Conservation (phyloP, 2,888 invertebrate genomes). For the Hemicrepidius hirtus region DNA sequence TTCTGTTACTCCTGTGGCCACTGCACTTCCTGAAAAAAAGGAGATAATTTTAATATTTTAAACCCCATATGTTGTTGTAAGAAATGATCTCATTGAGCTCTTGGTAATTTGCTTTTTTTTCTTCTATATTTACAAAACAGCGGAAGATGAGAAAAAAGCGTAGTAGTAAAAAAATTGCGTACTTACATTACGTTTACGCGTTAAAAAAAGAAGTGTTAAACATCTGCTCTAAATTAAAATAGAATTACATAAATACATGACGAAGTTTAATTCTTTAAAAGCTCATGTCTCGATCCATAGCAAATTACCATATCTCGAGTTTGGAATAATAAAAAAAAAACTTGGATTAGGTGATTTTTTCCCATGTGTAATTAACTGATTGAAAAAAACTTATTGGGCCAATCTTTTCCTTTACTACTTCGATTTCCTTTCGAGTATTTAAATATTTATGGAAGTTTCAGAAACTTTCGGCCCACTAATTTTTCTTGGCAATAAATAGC, state of each 20-base stretch:
- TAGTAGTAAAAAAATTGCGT: constrained; percentile 1
- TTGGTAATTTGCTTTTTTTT: constrained; percentile 15
- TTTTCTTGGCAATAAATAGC: too few species aligned
- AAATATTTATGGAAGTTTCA: not conserved
- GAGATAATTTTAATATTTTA: not conserved
- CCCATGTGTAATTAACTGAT: not conserved
- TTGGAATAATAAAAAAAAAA: too few species aligned
- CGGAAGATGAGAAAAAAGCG: constrained; percentile 21
- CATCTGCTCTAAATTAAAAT: constrained; percentile 28
- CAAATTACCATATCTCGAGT: too few species aligned
- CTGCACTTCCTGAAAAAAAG: constrained; percentile 59
- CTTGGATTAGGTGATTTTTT: too few species aligned
- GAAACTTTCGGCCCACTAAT: not conserved
- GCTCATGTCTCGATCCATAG: not conserved
- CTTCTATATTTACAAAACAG: constrained; percentile 26
- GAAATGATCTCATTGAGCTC: constrained; percentile 23
- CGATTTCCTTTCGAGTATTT: not conserved
- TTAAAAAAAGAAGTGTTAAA: constrained; percentile 24
- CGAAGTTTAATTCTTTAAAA: constrained; percentile 6
- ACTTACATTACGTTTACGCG: constrained; percentile 15
- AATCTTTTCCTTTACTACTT: not conserved
- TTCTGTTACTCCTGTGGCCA: constrained; percentile 58
- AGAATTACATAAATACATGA: constrained; percentile 25
- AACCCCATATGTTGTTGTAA: constrained; percentile 4
- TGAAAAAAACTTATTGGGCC: not conserved